phyloP scores from a whole-genome alignment of 2,797 vertebrate species.

The Neostethus bicornis region DNA sequence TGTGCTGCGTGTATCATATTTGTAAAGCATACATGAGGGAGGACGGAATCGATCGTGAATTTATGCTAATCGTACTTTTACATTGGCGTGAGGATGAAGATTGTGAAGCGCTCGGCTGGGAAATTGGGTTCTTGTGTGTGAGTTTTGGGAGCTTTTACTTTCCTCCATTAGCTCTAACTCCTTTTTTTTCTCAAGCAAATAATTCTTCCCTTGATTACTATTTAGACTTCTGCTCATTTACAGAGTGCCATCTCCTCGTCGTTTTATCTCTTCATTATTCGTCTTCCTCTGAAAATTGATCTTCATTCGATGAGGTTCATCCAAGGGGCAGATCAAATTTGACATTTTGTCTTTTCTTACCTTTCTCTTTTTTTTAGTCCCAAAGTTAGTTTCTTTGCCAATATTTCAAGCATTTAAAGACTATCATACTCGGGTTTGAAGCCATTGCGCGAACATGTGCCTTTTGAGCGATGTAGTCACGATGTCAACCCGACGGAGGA shows the following conservation, averaged over 20 bases:
- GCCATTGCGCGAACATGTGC: slow-evolving; percentile 14
- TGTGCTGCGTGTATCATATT: slow-evolving; percentile 37
- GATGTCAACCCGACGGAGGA: slow-evolving; percentile 34
- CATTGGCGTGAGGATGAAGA: slow-evolving; percentile 42
- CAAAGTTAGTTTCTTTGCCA: neutral
- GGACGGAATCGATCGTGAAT: slow-evolving; percentile 47
- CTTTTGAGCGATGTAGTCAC: neutral
- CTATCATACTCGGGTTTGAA: neutral
- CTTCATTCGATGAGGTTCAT: slow-evolving; percentile 61
- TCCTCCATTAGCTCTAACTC: slow-evolving; percentile 73
- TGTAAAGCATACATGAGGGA: slow-evolving; percentile 34
- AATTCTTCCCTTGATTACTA: slow-evolving; percentile 96
- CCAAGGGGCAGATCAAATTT: slow-evolving; percentile 55
- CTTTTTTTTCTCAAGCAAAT: slow-evolving; percentile 90
- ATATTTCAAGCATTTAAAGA: neutral
- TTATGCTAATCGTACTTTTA: slow-evolving; percentile 60
- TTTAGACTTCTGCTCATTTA: slow-evolving; percentile 83
- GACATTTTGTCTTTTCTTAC: neutral
- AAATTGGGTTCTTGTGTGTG: slow-evolving; percentile 38
- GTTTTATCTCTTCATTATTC: slow-evolving; percentile 66
- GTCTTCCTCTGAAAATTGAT: slow-evolving; percentile 52
- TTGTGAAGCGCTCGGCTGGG: slow-evolving; percentile 34
- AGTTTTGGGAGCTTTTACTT: slow-evolving; percentile 83
- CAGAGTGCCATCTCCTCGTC: slow-evolving; percentile 55
- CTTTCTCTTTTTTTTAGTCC: neutral